Conservation (phyloP, 2,113 vertebrate species). For the Actenoides lindsayi region DNA sequence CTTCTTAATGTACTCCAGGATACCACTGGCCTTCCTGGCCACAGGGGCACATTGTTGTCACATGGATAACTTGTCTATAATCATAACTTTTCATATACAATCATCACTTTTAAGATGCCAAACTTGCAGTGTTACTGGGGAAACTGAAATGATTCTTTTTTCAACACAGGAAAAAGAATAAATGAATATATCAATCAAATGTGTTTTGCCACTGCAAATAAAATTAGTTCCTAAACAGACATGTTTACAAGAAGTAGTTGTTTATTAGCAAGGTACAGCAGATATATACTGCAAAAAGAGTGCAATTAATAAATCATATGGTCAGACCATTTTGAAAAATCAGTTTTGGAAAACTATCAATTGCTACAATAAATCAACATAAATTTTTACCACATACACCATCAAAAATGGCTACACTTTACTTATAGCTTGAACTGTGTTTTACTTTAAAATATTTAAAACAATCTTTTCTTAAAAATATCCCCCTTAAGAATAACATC, state of each 20-base stretch:
- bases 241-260: not conserved
- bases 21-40: too few relatives aligned
- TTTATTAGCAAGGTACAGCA: not conserved
- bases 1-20: too few relatives aligned
- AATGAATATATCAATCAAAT: not conserved
- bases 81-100: not conserved
- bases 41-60: too few relatives aligned
- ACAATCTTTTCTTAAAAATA: not conserved
- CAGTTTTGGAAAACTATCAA: not conserved
- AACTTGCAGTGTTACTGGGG: not conserved
- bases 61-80: too few relatives aligned
- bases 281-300: not conserved
- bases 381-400: not conserved
- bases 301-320: not conserved
- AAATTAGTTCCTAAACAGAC: not conserved
- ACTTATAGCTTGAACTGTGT: not conserved
- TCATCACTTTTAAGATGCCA: not conserved
- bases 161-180: not conserved
- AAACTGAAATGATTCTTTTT: not conserved
- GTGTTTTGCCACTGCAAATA: not conserved
- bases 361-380: not conserved
- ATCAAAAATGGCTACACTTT: not conserved
- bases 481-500: not conserved
- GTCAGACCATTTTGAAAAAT: not conserved
- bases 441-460: not conserved